Evolutionary conservation across 64 coral and sea anemone genomes (phyloP), one percentile per base, ranked within the genome.

Genomic region (Stichodactyla mertensii): DNA sequence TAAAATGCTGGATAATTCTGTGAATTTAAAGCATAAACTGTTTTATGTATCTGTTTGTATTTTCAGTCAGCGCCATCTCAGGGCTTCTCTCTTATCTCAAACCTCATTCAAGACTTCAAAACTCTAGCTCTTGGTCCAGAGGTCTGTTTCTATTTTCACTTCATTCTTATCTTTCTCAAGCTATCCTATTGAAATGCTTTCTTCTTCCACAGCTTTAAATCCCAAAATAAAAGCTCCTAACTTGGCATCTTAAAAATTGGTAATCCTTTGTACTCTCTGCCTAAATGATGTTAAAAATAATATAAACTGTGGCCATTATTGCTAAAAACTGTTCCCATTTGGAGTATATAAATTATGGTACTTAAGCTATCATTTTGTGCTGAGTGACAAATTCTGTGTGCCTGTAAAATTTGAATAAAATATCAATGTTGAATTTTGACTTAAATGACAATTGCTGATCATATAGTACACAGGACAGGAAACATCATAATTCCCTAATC

Each of bases 21-120:
- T 57, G 58, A 66, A 66, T 66, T 23, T 27, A 58, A 58, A 57
- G 58, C 58, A 24, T 57, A 84, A 86, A 83, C 57, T 74, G 24
- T 89, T 74, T 86, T 86, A 92, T 88, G 61, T 91, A 52, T 86
- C 5, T 84, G 27, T 80, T 55, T 5, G n/a, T 78, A 92, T 83
- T 95, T 89, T 61, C 94, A 95, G 94, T 89, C 91, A 89, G 66
- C 86, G 82, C 20, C 83, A n/a, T 57, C 91, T 79, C 86, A 85
- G 82, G 94, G 94, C 59, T 61, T 95, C 28, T 95, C 94, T 95
- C 91, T 95, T 77, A 86, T 95, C 80, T 89, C 94, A 57, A 95
- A 92, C 87, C 87, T 95, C 91, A 92, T 95, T 55, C 90, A 95
- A 89, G 94, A 95, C 87, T 92, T 95, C 91, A 95, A 95, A 87